Evolutionary conservation across 2,888 invertebrate species (phyloP), one percentile per base, ranked within the genome.

Genomic region (Chrysomela aeneicollis): DNA sequence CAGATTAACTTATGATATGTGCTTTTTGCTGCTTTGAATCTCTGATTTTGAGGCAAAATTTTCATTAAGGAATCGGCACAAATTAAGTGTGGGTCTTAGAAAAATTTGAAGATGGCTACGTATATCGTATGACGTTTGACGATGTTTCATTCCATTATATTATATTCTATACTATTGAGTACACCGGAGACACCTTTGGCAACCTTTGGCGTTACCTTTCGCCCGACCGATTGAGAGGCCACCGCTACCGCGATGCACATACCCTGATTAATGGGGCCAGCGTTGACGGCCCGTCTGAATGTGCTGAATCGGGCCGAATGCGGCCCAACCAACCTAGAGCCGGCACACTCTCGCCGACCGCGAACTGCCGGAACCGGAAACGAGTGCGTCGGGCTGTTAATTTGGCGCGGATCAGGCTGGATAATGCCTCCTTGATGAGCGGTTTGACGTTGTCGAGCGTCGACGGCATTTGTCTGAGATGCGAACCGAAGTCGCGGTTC

Each of bases 281-380:
- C n/a, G 42, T 15, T 42, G 42, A 42, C 42, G 15, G 42, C 10
- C 42, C 42, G 42, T 35, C 12, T 15, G 42, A 42, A 15, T 42
- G 42, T 42, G 42, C 42, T 42, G 42, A 42, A 42, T 42, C 42
- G 42, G 42, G 42, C 42, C 42, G 15, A 42, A 42, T 42, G 2
- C 15, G 10, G 42, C n/a, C 15, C 42, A 15, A 42, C 42, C 12
- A 15, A n/a, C n/a, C n/a, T 42, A 15, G 10, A 42, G 42, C 42
- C 4, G 42, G 15, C 6, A 15, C 1, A 35, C 42, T n/a, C 42
- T 12, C 15, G 42, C 42, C 4, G 6, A 71, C 69, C 75, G 73
- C 74, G 71, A 72, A 74, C 73, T 71, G 67, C 68, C n/a, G 42
- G 42, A 42, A 42, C 42, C 42, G 42, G 42, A 42, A 42, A 42